A percentile compares a stretch with the other conserved stretches of the same genome.
phyloP scores from a whole-genome alignment of 30 jellyfish, hydroid and myxozoan genomes.

The Aurelia aurita complex sp. Pacific region DNA sequence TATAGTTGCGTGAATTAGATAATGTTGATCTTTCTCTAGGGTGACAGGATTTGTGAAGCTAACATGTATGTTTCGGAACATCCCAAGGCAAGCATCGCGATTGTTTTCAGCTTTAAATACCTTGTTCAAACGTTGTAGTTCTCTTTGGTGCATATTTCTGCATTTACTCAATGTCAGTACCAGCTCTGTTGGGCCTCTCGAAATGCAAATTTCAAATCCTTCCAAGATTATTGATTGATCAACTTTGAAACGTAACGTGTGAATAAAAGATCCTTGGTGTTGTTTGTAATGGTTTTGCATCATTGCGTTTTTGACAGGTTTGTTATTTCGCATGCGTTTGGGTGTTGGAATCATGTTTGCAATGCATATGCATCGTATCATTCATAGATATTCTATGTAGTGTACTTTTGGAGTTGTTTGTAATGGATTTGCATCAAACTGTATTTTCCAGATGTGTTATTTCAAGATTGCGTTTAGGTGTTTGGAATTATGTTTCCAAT shows the following conservation, averaged over 20 bases:
- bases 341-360: too few species aligned
- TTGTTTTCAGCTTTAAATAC: slow-evolving; percentile 48
- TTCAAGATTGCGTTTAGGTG: too few species aligned
- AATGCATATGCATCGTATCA: too few species aligned
- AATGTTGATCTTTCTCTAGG: slow-evolving; percentile 11
- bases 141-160: slow-evolving; percentile 24
- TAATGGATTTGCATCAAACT: too few species aligned
- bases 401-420: too few species aligned
- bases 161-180: slow-evolving; percentile 34
- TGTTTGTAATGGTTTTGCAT: slow-evolving; percentile 6
- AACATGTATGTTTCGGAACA: slow-evolving; percentile 29
- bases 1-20: slow-evolving; percentile 31
- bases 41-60: slow-evolving; percentile 31
- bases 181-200: slow-evolving; percentile 58
- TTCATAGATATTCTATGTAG: too few species aligned
- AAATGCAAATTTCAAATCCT: slow-evolving; percentile 50
- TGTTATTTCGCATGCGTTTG: too few species aligned
- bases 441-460: too few species aligned
- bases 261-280: slow-evolving; percentile 43
- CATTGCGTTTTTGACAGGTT: too few species aligned
- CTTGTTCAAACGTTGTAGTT: slow-evolving; percentile 16
- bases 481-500: too few species aligned
- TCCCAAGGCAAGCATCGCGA: slow-evolving; percentile 2
- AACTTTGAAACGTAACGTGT: slow-evolving; percentile 36
- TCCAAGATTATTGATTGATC: slow-evolving; percentile 29